A percentile compares a stretch with the other conserved stretches of the same genome.
phyloP scores from a whole-genome alignment of 2,888 invertebrate genomes.

The Suillia variegata region DNA sequence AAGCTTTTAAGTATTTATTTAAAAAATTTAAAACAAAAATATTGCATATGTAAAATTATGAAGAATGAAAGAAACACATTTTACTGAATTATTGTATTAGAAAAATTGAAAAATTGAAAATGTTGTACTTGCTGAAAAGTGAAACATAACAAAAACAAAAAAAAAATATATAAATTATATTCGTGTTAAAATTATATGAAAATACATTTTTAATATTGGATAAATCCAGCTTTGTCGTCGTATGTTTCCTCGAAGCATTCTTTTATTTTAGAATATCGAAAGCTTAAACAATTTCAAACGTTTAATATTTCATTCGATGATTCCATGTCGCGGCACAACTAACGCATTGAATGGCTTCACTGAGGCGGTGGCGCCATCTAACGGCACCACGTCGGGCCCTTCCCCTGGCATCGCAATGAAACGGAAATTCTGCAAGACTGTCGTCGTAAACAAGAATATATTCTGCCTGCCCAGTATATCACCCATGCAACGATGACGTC shows the following conservation, averaged over 20 bases:
- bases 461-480: constrained; percentile 77
- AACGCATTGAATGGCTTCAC: constrained; percentile 74
- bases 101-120: neutral
- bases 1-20: neutral
- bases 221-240: too few relatives aligned
- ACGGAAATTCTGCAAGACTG: constrained; percentile 75
- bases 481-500: constrained; percentile 82
- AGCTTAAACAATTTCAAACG: too few relatives aligned
- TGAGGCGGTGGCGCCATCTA: constrained; percentile 80
- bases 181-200: constrained; percentile 18
- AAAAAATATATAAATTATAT: constrained; percentile 24
- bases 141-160: neutral
- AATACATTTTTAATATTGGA: neutral
- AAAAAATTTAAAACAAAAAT: neutral
- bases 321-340: constrained; percentile 64
- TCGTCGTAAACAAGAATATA: constrained; percentile 76
- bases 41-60: neutral
- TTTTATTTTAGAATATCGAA: too few relatives aligned
- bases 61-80: neutral
- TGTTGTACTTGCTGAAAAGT: neutral
- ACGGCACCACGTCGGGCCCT: constrained; percentile 69
- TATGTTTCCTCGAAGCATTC: too few relatives aligned
- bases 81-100: neutral
- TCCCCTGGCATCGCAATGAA: constrained; percentile 71
- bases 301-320: constrained; percentile 11